Conservation (phyloP, 2,113 vertebrate species). For the Rutilus rutilus region DNA sequence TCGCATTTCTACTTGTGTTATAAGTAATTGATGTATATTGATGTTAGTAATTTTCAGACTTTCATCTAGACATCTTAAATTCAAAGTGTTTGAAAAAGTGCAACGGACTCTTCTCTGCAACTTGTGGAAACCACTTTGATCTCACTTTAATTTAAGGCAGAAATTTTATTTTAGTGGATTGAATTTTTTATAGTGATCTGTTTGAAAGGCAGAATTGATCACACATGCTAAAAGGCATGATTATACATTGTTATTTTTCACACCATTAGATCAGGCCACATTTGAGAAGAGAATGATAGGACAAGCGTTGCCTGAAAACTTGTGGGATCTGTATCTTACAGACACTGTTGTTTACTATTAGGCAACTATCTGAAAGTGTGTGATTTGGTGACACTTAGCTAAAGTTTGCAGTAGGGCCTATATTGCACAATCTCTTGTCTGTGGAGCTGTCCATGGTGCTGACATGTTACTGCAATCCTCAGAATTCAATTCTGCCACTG, state of each 20-base stretch:
- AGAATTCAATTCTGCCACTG: background rate
- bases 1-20: no score
- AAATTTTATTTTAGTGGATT: no score
- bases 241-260: background rate
- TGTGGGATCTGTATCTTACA: background rate
- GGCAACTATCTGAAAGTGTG: background rate
- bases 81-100: no score
- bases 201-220: background rate
- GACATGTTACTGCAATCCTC: constrained; percentile 27
- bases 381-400: background rate
- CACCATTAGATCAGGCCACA: background rate
- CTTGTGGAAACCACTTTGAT: no score
- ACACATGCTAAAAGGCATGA: background rate
- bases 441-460: constrained; percentile 58
- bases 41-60: no score
- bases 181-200: background rate
- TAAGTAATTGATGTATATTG: no score
- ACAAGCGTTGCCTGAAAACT: background rate
- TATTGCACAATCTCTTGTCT: background rate
- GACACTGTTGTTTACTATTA: background rate
- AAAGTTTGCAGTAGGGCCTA: background rate
- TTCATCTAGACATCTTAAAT: no score
- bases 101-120: no score
- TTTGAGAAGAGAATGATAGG: background rate
- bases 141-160: no score